phyloP scores from a whole-genome alignment of 2,797 vertebrate genomes.

The Muscicapa striata region DNA sequence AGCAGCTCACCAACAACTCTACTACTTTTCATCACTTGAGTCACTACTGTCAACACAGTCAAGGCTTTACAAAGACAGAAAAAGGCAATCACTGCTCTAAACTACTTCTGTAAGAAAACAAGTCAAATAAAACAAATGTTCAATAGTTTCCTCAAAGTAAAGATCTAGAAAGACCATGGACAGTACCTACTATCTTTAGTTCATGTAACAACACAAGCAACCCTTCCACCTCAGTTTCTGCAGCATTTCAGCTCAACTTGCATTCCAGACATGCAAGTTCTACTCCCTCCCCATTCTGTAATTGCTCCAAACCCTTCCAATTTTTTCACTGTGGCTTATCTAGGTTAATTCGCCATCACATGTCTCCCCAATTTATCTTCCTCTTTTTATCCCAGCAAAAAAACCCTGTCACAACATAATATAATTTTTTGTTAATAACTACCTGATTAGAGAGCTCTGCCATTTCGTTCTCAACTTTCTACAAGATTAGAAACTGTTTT shows the following conservation, averaged over 20 bases:
- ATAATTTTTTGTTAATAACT: neutral
- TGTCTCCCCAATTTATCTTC: neutral
- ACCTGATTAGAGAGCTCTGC: neutral
- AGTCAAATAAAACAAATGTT: neutral
- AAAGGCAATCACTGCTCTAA: neutral
- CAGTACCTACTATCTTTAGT: neutral
- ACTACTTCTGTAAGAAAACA: neutral
- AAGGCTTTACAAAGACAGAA: neutral
- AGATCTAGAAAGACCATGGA: neutral
- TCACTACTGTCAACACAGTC: neutral
- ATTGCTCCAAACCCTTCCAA: neutral
- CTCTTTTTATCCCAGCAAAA: neutral
- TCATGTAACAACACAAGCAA: neutral
- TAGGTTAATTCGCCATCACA: neutral
- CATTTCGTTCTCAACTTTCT: neutral
- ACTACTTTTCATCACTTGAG: neutral
- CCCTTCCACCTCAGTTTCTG: neutral
- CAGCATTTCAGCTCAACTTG: neutral
- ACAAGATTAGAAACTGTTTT: neutral
- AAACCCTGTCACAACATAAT: neutral
- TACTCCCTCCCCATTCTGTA: neutral
- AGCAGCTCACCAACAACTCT: neutral
- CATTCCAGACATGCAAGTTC: neutral
- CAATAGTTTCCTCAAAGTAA: neutral
- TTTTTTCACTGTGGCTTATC: neutral